Evolutionary conservation across 1,140 invertebrate species (phyloP).

Genomic region (Lucilia sericata): DNA sequence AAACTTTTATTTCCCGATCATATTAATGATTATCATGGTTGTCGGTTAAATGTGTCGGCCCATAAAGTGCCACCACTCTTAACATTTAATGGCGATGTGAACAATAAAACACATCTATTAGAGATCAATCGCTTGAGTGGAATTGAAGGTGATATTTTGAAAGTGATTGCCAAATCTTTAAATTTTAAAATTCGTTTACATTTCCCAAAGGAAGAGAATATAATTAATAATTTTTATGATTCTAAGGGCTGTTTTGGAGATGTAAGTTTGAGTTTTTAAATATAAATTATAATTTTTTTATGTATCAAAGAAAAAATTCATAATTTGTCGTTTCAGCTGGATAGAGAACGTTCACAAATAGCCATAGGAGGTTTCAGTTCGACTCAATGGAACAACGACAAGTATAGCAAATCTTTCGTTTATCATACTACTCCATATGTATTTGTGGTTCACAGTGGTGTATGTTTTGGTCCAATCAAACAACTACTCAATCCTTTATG

Average conservation of each 20-base stretch:
- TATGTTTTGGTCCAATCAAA: constrained; percentile 43
- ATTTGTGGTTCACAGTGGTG: constrained; percentile 46
- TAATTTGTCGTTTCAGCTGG: constrained; percentile 29
- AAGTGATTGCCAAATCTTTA: constrained; percentile 10
- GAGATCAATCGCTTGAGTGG: too few species aligned
- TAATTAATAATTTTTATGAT: background rate
- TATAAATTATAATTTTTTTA: background rate
- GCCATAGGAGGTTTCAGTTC: constrained; percentile 47
- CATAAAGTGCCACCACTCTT: too few species aligned
- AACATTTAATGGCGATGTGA: too few species aligned
- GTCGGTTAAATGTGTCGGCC: too few species aligned
- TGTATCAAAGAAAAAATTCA: background rate
- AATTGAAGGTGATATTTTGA: constrained; percentile 44
- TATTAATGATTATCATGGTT: too few species aligned
- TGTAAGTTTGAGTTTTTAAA: constrained; percentile 3
- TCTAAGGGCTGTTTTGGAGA: constrained; percentile 45
- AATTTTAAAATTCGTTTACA: constrained; percentile 25
- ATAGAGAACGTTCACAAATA: background rate
- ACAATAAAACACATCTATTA: too few species aligned
- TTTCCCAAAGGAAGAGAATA: constrained; percentile 7
- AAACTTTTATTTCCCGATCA: too few species aligned
- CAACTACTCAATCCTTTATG: constrained; percentile 36
- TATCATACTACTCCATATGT: constrained; percentile 43
- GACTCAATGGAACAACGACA: background rate
- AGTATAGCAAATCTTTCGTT: constrained; percentile 18